Evolutionary conservation across 2,888 invertebrate genomes (phyloP).

Genomic region (Plemyria rubiginata): DNA sequence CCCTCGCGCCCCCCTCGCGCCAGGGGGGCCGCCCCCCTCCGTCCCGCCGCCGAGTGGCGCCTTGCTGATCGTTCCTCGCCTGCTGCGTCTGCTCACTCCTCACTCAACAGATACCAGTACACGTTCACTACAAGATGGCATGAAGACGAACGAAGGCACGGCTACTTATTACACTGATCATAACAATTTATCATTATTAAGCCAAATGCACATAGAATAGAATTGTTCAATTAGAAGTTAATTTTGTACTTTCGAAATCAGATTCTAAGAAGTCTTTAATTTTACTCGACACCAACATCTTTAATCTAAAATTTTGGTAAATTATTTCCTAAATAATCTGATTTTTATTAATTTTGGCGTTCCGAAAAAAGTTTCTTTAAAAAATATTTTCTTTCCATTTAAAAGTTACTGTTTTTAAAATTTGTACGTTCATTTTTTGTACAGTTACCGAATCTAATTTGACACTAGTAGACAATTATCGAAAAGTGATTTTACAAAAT

Average conservation of each 20-base stretch:
- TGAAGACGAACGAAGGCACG: conserved; percentile 83
- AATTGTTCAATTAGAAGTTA: conserved; percentile 77
- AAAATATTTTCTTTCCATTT: conserved; percentile 80
- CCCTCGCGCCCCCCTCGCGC: conserved; percentile 6
- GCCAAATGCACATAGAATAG: conserved; percentile 82
- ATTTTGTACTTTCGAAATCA: conserved; percentile 84
- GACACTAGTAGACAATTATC: conserved; percentile 79
- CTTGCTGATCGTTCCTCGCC: conserved; percentile 49
- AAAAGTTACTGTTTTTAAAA: conserved; percentile 80
- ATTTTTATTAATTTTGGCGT: conserved; percentile 80
- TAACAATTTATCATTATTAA: conserved; percentile 61
- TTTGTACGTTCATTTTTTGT: conserved; percentile 83
- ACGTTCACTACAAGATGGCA: conserved; percentile 51
- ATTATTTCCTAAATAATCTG: conserved; percentile 82
- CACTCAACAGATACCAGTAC: conserved; percentile 31
- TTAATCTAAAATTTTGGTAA: conserved; percentile 66
- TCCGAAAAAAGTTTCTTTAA: conserved; percentile 84
- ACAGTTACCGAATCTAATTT: conserved; percentile 84
- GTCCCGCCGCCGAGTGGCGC: conserved; percentile 11
- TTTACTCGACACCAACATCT: conserved; percentile 80
- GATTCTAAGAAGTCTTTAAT: conserved; percentile 83
- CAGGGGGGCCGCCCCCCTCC: background rate
- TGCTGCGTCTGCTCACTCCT: conserved; percentile 43
- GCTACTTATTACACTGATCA: conserved; percentile 78
- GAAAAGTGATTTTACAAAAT: conserved; percentile 80